Evolutionary conservation across 1,140 invertebrate species (phyloP), one percentile per base, ranked within the genome.

Genomic region (Riptortus pedestris): DNA sequence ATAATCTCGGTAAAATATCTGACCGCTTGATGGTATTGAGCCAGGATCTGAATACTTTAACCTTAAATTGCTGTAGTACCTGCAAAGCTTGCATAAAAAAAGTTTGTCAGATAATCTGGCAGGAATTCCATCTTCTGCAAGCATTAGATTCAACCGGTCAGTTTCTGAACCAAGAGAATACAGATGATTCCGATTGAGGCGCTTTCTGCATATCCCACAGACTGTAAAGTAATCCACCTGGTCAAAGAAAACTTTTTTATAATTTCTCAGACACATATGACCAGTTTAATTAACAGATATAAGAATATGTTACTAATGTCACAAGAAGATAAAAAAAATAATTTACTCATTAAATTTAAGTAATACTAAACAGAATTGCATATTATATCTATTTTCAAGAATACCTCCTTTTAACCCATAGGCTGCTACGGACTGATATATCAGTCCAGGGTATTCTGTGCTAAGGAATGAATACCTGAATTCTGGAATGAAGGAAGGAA

Each of bases 31-130:
- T 29, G 69, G 73, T 73, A 79, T 75, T 26, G 78, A 79, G 51
- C 82, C 78, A 5, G 71, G 64, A 28, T 78, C 73, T 52, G 71
- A 74, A 65, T 76, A 75, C 61, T 87, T 86, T 63, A 87, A 75
- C 28, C 87, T 76, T 22, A 88, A 70, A 52, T 83, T 80, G 60
- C 83, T 84, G 73, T 86, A 90, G 70, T 86, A 86, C 64, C 85
- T 82, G 69, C 88, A 91, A 4, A 86, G 72, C 74, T 90, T 90
- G 73, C 88, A 91, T 12, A 90, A 80, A 67, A 87, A 81, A 0
- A 82, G 79, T 68, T 77, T 78, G 60, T 78, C 77, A 71, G 52
- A 73, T 72, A 85, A 67, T 29, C 77, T 75, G n/a, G 86, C 82
- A 0, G 86, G 86, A 14, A 90, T 79, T 5, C 82, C 80, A 67